A percentile compares a stretch with the other conserved stretches of the same genome.
Conservation (phyloP, 1,140 invertebrate genomes). For the Lysiphlebus fabarum region DNA sequence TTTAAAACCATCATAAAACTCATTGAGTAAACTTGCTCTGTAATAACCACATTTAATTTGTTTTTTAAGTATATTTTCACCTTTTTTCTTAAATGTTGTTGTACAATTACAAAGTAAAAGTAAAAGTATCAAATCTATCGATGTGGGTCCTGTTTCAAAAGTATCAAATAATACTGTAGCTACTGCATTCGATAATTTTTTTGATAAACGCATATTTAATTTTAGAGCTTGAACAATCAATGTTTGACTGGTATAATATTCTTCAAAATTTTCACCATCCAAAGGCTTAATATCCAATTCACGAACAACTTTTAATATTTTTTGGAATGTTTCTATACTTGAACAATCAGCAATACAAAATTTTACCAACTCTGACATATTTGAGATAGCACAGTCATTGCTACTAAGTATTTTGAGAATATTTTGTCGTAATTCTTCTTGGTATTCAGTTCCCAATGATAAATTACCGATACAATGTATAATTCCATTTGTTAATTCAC, state of each 20-base stretch:
- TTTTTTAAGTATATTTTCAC: slow-evolving; percentile 37
- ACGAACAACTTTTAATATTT: slow-evolving; percentile 39
- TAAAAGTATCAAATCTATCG: slow-evolving; percentile 45
- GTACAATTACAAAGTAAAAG: slow-evolving; percentile 35
- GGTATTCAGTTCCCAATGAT: slow-evolving; percentile 42
- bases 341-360: slow-evolving; percentile 41
- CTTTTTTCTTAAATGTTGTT: slow-evolving; percentile 35
- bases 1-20: slow-evolving; percentile 38
- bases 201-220: slow-evolving; percentile 37
- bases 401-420: slow-evolving; percentile 39
- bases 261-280: slow-evolving; percentile 34
- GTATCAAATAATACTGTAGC: slow-evolving; percentile 34
- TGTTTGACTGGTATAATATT: slow-evolving; percentile 43
- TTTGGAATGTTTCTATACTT: slow-evolving; percentile 33
- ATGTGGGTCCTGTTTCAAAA: slow-evolving; percentile 35
- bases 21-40: slow-evolving; percentile 34
- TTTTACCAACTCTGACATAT: slow-evolving; percentile 43
- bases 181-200: slow-evolving; percentile 34
- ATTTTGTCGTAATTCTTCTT: slow-evolving; percentile 40
- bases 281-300: slow-evolving; percentile 42
- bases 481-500: slow-evolving; percentile 39
- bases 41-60: slow-evolving; percentile 47
- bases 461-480: slow-evolving; percentile 45
- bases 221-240: slow-evolving; percentile 40
- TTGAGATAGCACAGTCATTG: slow-evolving; percentile 28